Conservation (phyloP, 2,113 vertebrate species). For the Tenebrosternarchus preto region DNA sequence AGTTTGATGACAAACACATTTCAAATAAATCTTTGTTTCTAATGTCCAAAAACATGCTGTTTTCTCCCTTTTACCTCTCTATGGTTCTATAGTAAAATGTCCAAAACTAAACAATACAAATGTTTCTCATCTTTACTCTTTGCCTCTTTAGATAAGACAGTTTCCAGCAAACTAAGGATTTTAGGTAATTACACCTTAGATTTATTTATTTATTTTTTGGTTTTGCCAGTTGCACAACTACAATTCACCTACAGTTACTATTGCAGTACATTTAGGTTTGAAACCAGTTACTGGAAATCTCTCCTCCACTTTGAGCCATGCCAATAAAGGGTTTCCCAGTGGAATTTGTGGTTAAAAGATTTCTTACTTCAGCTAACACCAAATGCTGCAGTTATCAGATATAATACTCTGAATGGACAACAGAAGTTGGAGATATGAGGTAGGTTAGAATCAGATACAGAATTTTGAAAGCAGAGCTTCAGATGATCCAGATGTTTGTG, state of each 20-base stretch:
- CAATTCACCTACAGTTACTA: conserved; percentile 35
- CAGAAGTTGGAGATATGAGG: conserved; percentile 34
- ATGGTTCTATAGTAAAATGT: conserved; percentile 48
- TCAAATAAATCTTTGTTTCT: conserved; percentile 55
- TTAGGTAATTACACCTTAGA: conserved; percentile 47
- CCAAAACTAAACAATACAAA: conserved; percentile 50
- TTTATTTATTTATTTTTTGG: conserved; percentile 33
- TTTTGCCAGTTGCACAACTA: conserved; percentile 35
- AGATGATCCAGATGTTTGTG: conserved; percentile 16
- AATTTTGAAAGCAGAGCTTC: conserved; percentile 30
- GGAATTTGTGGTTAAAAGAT: conserved; percentile 17
- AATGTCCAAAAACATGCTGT: conserved; percentile 31
- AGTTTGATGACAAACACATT: conserved; percentile 45
- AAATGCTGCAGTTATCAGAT: conserved; percentile 7
- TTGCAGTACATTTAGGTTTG: conserved; percentile 41
- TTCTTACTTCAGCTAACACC: conserved; percentile 5
- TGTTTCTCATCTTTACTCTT: conserved; percentile 43
- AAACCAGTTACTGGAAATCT: conserved; percentile 49
- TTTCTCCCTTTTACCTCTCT: conserved; percentile 42
- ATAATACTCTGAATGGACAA: conserved; percentile 23
- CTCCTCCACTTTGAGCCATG: conserved; percentile 15
- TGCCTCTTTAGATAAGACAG: conserved; percentile 47
- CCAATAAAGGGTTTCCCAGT: conserved; percentile 39
- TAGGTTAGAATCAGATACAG: conserved; percentile 13
- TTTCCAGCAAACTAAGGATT: conserved; percentile 39